Evolutionary conservation across 2,797 vertebrate species (phyloP).

Genomic region (Rousettus madagascariensis): DNA sequence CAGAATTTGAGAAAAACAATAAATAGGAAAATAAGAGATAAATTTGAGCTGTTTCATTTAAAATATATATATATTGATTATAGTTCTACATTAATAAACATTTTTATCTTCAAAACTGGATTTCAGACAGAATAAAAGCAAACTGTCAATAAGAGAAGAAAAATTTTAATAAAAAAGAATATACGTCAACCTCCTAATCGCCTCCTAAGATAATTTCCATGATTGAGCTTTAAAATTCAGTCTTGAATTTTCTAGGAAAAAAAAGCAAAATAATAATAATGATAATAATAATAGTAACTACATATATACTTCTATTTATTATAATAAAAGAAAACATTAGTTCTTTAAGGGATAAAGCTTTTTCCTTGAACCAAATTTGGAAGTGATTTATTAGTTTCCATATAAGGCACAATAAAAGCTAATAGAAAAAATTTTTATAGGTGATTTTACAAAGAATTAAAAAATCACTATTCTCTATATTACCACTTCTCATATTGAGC

Average conservation of each 20-base stretch:
- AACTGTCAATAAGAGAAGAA: constrained; percentile 11
- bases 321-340: background rate
- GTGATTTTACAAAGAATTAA: constrained; percentile 8
- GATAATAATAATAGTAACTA: too few species aligned
- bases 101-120: background rate
- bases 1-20: constrained; percentile 19
- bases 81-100: constrained; percentile 19
- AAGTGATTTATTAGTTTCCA: background rate
- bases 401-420: background rate
- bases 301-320: background rate
- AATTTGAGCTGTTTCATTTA: background rate
- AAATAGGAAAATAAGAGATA: background rate
- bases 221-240: constrained; percentile 3
- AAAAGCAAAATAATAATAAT: background rate
- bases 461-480: background rate
- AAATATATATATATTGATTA: background rate
- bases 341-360: background rate
- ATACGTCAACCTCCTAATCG: background rate
- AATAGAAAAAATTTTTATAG: background rate
- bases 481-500: background rate
- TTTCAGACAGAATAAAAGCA: background rate
- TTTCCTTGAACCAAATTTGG: constrained; percentile 25
- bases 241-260: background rate
- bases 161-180: background rate
- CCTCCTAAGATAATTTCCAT: constrained; percentile 37